phyloP scores from a whole-genome alignment of 2,888 invertebrate species.

The Julus scanicus region DNA sequence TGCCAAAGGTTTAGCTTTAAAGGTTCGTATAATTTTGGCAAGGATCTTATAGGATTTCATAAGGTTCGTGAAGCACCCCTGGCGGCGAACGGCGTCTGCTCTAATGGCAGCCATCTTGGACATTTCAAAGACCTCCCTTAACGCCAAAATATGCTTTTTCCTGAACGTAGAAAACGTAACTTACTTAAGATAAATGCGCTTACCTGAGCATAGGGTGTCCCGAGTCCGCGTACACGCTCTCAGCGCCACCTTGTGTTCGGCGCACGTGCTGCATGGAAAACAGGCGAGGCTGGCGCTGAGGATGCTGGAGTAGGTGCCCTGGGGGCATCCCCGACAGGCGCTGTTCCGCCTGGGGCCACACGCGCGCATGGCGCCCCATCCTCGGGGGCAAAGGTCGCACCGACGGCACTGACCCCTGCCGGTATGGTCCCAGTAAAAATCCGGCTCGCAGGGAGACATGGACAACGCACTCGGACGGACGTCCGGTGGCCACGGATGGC shows the following conservation, averaged over 20 bases:
- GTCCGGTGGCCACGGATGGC: neutral
- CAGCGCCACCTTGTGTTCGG: conserved; percentile 61
- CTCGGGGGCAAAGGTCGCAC: conserved; percentile 63
- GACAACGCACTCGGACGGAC: neutral
- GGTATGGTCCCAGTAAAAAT: conserved; percentile 60
- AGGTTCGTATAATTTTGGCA: no score
- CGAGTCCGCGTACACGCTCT: conserved; percentile 63
- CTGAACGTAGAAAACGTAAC: no score
- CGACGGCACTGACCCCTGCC: conserved; percentile 61
- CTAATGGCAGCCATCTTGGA: no score
- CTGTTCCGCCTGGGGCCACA: conserved; percentile 63
- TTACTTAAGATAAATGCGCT: no score
- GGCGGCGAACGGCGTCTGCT: no score
- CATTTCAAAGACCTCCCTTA: no score
- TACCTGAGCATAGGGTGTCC: conserved; percentile 65
- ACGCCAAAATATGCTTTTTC: no score
- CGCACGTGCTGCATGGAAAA: conserved; percentile 62
- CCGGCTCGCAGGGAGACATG: neutral
- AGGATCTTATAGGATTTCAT: no score
- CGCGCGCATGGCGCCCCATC: conserved; percentile 61
- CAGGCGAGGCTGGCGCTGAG: conserved; percentile 62
- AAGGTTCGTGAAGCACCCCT: no score
- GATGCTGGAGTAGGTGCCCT: conserved; percentile 63
- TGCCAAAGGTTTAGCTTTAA: no score
- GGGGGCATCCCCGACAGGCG: conserved; percentile 62